Conservation (phyloP, 2,888 invertebrate species). For the Belgica antarctica region DNA sequence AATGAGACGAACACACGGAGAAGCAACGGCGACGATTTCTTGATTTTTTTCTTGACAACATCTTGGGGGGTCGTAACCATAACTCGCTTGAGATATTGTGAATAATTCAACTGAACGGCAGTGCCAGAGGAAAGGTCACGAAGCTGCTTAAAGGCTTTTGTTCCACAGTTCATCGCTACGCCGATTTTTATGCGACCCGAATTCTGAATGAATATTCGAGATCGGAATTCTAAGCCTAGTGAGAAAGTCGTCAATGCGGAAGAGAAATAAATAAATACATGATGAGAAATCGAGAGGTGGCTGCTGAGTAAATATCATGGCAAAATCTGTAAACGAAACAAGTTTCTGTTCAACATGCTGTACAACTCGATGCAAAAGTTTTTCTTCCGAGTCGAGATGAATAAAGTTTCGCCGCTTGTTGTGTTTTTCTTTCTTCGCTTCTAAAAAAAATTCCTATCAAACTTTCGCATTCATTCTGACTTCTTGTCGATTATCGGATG, state of each 20-base stretch:
- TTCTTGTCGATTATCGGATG: too few relatives aligned
- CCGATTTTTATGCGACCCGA: too few relatives aligned
- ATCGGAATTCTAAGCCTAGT: background rate
- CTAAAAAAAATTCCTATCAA: background rate
- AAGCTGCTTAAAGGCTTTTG: background rate
- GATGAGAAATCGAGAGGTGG: constrained; percentile 3
- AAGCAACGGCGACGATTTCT: too few relatives aligned
- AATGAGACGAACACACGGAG: too few relatives aligned
- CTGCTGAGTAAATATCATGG: background rate
- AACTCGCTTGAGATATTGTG: constrained; percentile 2
- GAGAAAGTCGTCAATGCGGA: background rate
- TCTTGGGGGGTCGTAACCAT: background rate
- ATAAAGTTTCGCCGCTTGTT: background rate
- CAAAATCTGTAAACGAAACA: background rate
- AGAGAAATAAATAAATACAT: background rate
- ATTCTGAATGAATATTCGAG: background rate
- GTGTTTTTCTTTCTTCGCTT: background rate
- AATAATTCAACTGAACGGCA: background rate
- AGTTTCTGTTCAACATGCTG: background rate
- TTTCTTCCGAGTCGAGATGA: too few relatives aligned
- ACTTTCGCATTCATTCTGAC: too few relatives aligned
- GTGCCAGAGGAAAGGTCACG: too few relatives aligned
- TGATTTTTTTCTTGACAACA: background rate
- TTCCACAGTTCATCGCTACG: background rate
- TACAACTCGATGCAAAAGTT: too few relatives aligned